Evolutionary conservation across 2,113 vertebrate species (phyloP).

Genomic region (Axis porcinus): DNA sequence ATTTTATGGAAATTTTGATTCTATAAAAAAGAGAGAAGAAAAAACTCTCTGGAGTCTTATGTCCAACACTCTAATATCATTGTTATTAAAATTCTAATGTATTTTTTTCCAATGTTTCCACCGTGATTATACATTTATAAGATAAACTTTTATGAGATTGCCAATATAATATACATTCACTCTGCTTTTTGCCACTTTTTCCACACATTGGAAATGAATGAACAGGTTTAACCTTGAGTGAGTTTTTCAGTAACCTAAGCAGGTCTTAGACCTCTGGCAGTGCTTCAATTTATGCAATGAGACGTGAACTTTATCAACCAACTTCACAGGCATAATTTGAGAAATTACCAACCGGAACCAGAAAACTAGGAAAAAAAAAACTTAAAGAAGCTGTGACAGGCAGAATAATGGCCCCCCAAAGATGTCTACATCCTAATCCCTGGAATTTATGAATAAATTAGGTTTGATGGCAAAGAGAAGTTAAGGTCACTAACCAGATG

Average conservation of each 20-base stretch:
- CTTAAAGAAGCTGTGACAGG: background rate
- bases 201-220: background rate
- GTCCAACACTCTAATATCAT: background rate
- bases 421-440: background rate
- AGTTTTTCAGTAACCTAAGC: background rate
- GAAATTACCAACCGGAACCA: background rate
- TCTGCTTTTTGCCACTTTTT: background rate
- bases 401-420: background rate
- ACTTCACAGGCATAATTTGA: background rate
- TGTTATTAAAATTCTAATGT: background rate
- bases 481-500: background rate
- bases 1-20: background rate
- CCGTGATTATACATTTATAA: background rate
- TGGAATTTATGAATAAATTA: background rate
- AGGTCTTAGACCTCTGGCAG: background rate
- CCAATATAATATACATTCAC: background rate
- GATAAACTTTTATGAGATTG: background rate
- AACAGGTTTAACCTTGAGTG: background rate
- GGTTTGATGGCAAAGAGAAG: background rate
- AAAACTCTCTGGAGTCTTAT: background rate
- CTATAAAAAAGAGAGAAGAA: background rate
- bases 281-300: background rate
- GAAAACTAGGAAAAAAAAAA: background rate
- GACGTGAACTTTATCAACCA: background rate
- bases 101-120: conserved; percentile 15